Conservation (phyloP, 2,888 invertebrate genomes). For the Dascillus cervinus region DNA sequence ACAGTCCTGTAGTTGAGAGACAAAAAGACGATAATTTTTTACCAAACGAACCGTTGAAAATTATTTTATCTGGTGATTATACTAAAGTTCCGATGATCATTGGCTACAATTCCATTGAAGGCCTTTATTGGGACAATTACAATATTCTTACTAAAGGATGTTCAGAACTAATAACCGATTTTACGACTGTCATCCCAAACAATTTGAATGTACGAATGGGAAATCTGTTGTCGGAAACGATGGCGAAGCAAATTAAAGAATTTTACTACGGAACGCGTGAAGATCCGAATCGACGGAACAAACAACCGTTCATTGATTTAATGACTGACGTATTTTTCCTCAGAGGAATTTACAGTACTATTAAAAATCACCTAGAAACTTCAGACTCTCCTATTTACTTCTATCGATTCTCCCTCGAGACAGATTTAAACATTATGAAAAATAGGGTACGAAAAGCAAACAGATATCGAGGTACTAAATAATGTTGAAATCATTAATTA, state of each 20-base stretch:
- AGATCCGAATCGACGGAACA: slow-evolving; percentile 5
- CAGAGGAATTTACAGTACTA: slow-evolving; percentile 14
- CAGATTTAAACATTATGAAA: slow-evolving; percentile 16
- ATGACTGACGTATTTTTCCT: slow-evolving; percentile 16
- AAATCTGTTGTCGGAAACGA: slow-evolving; percentile 7
- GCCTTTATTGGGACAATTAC: slow-evolving; percentile 11
- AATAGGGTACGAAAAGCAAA: slow-evolving; percentile 5
- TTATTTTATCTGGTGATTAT: slow-evolving; percentile 28
- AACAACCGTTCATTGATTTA: slow-evolving; percentile 13
- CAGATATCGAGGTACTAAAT: too few relatives aligned
- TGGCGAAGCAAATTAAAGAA: slow-evolving; percentile 9
- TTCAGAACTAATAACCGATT: slow-evolving; percentile 9
- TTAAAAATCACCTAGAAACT: slow-evolving; percentile 13
- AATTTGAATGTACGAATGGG: slow-evolving; percentile 8
- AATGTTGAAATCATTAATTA: slow-evolving; percentile 1
- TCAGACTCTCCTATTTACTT: slow-evolving; percentile 15
- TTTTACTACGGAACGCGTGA: slow-evolving; percentile 12
- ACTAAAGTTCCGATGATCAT: slow-evolving; percentile 14
- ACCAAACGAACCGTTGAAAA: slow-evolving; percentile 27
- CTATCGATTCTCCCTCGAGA: slow-evolving; percentile 18
- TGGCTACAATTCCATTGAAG: slow-evolving; percentile 14
- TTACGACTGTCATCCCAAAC: slow-evolving; percentile 8
- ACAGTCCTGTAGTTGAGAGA: slow-evolving; percentile 22
- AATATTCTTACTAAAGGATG: slow-evolving; percentile 7
- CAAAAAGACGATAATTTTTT: slow-evolving; percentile 22